Evolutionary conservation across 2,113 vertebrate genomes (phyloP), one percentile per base, ranked within the genome.

Genomic region (Xenopus laevis): DNA sequence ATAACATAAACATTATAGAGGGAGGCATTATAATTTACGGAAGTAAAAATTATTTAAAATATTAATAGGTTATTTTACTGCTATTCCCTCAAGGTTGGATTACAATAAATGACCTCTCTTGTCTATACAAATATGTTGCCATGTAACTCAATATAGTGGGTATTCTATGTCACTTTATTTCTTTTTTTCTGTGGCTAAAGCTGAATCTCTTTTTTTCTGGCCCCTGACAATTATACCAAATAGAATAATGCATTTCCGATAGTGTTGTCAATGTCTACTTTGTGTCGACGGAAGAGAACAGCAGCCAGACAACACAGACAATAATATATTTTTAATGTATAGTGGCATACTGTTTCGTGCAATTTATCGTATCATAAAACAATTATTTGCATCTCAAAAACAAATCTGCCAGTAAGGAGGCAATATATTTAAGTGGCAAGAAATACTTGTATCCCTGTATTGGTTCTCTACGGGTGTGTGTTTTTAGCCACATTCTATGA

Each of bases 101-200:
- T 47, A 47, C 46, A 47, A 16, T 50, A 50, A 13, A 13, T 61
- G 7, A 47, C 12, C 17, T 18, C 45, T 17, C 17, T 59, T 67
- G 46, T 47, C 15, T 21, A 47, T 62, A 67, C 80, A 79, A 64
- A 75, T 74, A 16, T 68, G 85, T 87, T 87, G 77, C 81, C 80
- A 86, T 89, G 79, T 81, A 72, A 71, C 40, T 71, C 1, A 72
- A 46, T 60, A 73, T 71, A 78, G 81, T 16, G 77, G 44, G 52
- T 79, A 67, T 65, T 50, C 63, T 74, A 52, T 46, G 17, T 62
- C 55, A 72, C 52, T 66, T 60, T 68, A 47, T 71, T 65, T 59
- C 53, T 46, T 21, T 55, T 9, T 62, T 40, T 15, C 55, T 40
- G 58, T 13, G 71, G 21, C 50, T 77, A 46, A 52, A 52, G 47